A percentile compares a stretch with the other conserved stretches of the same genome.
Evolutionary conservation across 2,888 invertebrate species (phyloP).

Genomic region (Limnephilus marmoratus): DNA sequence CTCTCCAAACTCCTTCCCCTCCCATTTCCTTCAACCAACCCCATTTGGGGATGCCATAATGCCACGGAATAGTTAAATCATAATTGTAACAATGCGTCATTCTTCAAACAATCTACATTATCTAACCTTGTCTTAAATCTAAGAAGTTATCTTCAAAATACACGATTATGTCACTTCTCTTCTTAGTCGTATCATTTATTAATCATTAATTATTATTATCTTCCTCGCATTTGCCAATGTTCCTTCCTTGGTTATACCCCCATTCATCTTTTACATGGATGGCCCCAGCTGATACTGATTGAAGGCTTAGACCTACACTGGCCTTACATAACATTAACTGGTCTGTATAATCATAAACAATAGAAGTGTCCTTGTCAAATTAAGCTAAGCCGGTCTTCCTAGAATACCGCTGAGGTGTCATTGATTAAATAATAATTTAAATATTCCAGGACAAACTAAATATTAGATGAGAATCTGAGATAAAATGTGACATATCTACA

Average conservation of each 20-base stretch:
- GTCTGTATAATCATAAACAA: conserved; percentile 10
- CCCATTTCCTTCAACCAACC: too few relatives aligned
- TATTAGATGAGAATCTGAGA: too few relatives aligned
- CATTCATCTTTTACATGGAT: neutral
- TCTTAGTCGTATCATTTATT: too few relatives aligned
- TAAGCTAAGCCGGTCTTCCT: neutral
- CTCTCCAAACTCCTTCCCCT: too few relatives aligned
- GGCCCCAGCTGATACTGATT: conserved; percentile 2
- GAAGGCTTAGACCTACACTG: neutral
- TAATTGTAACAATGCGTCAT: too few relatives aligned
- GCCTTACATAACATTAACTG: neutral
- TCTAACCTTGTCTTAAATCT: too few relatives aligned
- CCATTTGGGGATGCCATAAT: too few relatives aligned
- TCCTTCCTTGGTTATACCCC: neutral
- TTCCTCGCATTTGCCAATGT: neutral
- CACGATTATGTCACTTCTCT: too few relatives aligned
- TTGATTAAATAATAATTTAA: neutral
- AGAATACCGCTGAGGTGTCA: neutral
- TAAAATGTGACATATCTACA: too few relatives aligned
- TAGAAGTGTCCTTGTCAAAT: conserved; percentile 28
- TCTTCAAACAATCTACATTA: too few relatives aligned
- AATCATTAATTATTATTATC: neutral
- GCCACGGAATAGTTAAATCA: too few relatives aligned
- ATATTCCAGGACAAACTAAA: neutral
- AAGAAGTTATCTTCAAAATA: too few relatives aligned